Evolutionary conservation across 1,140 invertebrate genomes (phyloP).

Genomic region (Aphidius gifuensis): DNA sequence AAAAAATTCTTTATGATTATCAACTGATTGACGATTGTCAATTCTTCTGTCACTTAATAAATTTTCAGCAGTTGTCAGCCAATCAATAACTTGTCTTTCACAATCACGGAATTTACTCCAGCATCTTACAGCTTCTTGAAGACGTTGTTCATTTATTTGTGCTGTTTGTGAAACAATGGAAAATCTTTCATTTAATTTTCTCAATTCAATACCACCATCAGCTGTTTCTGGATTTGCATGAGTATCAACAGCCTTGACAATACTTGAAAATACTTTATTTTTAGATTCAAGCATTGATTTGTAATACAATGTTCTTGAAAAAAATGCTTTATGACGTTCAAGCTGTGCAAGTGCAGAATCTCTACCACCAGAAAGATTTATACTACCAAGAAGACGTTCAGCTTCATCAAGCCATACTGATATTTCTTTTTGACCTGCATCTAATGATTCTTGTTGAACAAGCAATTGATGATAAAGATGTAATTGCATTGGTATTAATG

Average conservation of each 20-base stretch:
- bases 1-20: slow-evolving; percentile 81
- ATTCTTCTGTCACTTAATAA: slow-evolving; percentile 78
- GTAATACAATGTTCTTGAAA: slow-evolving; percentile 84
- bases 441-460: slow-evolving; percentile 86
- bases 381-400: slow-evolving; percentile 66
- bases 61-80: slow-evolving; percentile 80
- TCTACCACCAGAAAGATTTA: slow-evolving; percentile 66
- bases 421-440: slow-evolving; percentile 82
- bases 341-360: slow-evolving; percentile 72
- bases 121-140: slow-evolving; percentile 74
- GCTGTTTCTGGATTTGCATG: slow-evolving; percentile 70
- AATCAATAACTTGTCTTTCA: slow-evolving; percentile 76
- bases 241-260: slow-evolving; percentile 72
- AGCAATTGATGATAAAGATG: slow-evolving; percentile 79
- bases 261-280: slow-evolving; percentile 88
- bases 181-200: slow-evolving; percentile 80
- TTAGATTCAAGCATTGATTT: slow-evolving; percentile 92
- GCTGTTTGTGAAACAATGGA: slow-evolving; percentile 68
- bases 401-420: slow-evolving; percentile 81
- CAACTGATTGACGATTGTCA: slow-evolving; percentile 76
- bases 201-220: slow-evolving; percentile 69
- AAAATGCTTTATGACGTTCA: slow-evolving; percentile 83
- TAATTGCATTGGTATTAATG: slow-evolving; percentile 74
- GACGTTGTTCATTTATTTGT: slow-evolving; percentile 73
- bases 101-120: slow-evolving; percentile 85